Conservation (phyloP, 2,113 vertebrate genomes). For the Muscicapa adusta region DNA sequence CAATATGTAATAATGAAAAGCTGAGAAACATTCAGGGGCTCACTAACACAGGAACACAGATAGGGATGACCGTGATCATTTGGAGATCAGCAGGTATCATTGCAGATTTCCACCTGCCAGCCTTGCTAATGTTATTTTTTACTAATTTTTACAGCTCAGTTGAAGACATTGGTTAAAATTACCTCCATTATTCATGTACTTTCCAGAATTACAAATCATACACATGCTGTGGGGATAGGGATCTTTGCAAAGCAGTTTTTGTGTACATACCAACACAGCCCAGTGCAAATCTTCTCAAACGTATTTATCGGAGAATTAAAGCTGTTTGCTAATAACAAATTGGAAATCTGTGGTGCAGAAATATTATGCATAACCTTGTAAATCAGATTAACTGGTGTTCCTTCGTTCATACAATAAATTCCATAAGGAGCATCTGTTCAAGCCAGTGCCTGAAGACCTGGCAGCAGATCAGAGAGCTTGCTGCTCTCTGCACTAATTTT, state of each 20-base stretch:
- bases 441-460: constrained; percentile 28
- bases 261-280: background rate
- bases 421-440: constrained; percentile 46
- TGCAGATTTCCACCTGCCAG: background rate
- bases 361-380: constrained; percentile 45
- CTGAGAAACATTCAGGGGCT: background rate
- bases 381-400: constrained; percentile 57
- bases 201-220: background rate
- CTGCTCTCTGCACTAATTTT: constrained; percentile 42
- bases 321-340: constrained; percentile 32
- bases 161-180: background rate
- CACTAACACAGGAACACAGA: background rate
- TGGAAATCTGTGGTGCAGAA: constrained; percentile 31
- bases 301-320: constrained; percentile 18
- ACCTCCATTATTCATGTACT: background rate
- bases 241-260: background rate
- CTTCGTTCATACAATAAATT: constrained; percentile 41
- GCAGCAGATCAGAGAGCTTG: constrained; percentile 38
- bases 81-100: background rate
- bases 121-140: background rate
- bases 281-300: background rate
- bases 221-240: background rate
- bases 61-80: accelerated
- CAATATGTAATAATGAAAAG: background rate
- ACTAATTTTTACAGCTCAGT: background rate